Evolutionary conservation across 2,888 invertebrate species (phyloP).

Genomic region (Ceriagrion tenellum): DNA sequence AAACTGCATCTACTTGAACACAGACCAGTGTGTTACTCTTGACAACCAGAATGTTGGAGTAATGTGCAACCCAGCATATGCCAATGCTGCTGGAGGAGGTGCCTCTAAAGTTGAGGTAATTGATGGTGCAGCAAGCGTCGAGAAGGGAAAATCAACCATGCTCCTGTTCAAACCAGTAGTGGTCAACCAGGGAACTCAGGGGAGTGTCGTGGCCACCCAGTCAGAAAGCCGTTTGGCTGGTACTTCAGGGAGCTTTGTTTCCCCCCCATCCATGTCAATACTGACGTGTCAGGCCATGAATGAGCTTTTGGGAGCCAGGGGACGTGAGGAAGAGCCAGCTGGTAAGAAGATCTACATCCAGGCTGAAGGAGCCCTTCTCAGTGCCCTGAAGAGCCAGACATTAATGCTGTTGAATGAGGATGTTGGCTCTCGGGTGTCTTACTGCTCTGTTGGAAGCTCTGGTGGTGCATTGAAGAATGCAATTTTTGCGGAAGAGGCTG

Average conservation of each 20-base stretch:
- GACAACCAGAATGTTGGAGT: not conserved
- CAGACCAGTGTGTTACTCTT: slow-evolving; percentile 28
- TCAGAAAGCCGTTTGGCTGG: not conserved
- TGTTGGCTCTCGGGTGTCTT: not conserved
- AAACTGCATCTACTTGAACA: slow-evolving; percentile 47
- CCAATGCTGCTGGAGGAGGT: not conserved
- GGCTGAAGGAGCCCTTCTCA: slow-evolving; percentile 23
- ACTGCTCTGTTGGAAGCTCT: not conserved
- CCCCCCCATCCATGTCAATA: slow-evolving; percentile 38
- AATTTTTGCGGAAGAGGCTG: not conserved
- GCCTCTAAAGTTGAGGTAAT: not conserved
- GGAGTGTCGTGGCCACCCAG: not conserved
- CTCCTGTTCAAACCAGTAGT: slow-evolving; percentile 18
- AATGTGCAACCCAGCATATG: not conserved
- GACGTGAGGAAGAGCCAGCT: not conserved
- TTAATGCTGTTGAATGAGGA: slow-evolving; percentile 56
- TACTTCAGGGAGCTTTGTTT: not conserved
- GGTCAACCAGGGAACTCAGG: slow-evolving; percentile 28
- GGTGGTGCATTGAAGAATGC: not conserved
- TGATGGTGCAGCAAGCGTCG: not conserved
- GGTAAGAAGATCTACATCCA: slow-evolving; percentile 36
- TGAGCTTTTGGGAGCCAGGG: not conserved
- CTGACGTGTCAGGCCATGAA: slow-evolving; percentile 15
- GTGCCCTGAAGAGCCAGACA: slow-evolving; percentile 35
- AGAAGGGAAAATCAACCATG: slow-evolving; percentile 35